Percentiles rank a stretch among this genome's conserved stretches.
Conservation (phyloP, 2,888 invertebrate genomes). For the Diarsia rubi region DNA sequence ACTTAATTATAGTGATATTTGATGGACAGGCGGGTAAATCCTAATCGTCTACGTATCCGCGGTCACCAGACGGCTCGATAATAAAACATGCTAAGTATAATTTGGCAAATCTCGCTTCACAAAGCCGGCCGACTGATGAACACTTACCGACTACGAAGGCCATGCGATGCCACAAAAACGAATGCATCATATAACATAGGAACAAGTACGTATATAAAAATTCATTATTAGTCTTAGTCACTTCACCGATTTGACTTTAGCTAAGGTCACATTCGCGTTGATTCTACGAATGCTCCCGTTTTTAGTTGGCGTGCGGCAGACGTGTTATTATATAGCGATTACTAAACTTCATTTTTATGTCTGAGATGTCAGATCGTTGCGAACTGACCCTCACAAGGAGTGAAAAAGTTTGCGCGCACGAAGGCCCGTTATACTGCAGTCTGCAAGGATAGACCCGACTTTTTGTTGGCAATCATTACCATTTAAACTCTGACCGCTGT, state of each 20-base stretch:
- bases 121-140: constrained; percentile 50
- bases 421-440: constrained; percentile 58
- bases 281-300: constrained; percentile 83
- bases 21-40: constrained; percentile 23
- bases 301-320: constrained; percentile 73
- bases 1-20: constrained; percentile 24
- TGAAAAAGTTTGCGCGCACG: constrained; percentile 51
- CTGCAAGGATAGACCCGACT: constrained; percentile 25
- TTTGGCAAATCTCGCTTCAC: constrained; percentile 50
- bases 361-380: constrained; percentile 53
- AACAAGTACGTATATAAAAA: constrained; percentile 58
- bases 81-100: constrained; percentile 16
- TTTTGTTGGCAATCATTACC: constrained; percentile 36
- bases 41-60: constrained; percentile 5
- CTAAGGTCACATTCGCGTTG: constrained; percentile 80
- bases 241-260: constrained; percentile 75
- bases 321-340: constrained; percentile 83
- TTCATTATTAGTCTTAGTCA: constrained; percentile 69
- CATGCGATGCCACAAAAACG: constrained; percentile 57
- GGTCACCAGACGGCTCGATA: not conserved
- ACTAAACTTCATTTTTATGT: constrained; percentile 76
- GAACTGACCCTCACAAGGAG: constrained; percentile 51
- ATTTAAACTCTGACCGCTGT: constrained; percentile 39
- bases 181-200: constrained; percentile 46
- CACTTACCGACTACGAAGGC: constrained; percentile 59